Conservation (phyloP, 2,888 invertebrate species). For the Hydropsyche betteni region DNA sequence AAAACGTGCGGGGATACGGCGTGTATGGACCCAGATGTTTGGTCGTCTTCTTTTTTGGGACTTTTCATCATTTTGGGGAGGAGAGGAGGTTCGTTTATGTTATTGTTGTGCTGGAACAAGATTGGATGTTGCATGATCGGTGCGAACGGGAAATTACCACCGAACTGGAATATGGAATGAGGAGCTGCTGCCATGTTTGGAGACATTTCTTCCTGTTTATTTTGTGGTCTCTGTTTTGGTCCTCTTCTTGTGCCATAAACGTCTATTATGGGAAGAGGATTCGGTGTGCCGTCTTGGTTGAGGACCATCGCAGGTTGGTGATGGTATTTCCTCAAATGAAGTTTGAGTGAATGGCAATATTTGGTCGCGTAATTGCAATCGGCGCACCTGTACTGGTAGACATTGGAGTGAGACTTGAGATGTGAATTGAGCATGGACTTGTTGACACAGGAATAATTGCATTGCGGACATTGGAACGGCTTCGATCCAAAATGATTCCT, state of each 20-base stretch:
- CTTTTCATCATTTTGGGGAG: constrained; percentile 55
- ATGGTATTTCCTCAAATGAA: constrained; percentile 90
- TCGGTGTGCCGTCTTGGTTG: constrained; percentile 88
- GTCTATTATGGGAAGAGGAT: constrained; percentile 87
- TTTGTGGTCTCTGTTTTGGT: constrained; percentile 72
- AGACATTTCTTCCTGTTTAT: constrained; percentile 58
- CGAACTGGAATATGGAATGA: constrained; percentile 63
- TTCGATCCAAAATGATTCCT: constrained; percentile 95
- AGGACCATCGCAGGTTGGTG: constrained; percentile 92
- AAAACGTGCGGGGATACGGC: constrained; percentile 51
- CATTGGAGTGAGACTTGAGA: constrained; percentile 91
- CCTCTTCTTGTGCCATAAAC: constrained; percentile 91
- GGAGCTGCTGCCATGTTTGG: constrained; percentile 55
- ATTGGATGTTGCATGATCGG: constrained; percentile 64
- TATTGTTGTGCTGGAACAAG: constrained; percentile 64
- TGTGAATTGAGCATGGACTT: constrained; percentile 99
- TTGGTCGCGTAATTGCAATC: constrained; percentile 97
- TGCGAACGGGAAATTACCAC: constrained; percentile 62
- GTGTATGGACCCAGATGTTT: constrained; percentile 34
- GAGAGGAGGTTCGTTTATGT: constrained; percentile 57
- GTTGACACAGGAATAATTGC: constrained; percentile 92
- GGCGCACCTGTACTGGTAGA: constrained; percentile 92
- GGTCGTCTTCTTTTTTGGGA: constrained; percentile 52
- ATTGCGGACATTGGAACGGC: constrained; percentile 92
- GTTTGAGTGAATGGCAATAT: constrained; percentile 96